Evolutionary conservation across 2,888 invertebrate species (phyloP), one percentile per base, ranked within the genome.

Genomic region (Dermolepida albohirtum): DNA sequence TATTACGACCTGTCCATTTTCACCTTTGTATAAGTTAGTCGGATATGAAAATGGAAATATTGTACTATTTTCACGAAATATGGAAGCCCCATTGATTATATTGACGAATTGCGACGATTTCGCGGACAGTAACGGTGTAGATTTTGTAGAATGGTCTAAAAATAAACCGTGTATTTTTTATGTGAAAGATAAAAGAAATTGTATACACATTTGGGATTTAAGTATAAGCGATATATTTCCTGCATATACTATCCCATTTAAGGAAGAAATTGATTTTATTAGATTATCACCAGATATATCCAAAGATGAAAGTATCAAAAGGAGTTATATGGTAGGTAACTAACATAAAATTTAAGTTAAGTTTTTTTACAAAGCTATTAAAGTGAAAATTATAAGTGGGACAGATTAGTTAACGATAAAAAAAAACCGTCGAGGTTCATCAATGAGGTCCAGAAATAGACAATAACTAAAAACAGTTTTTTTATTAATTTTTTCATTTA

Each of bases 131-230:
- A 76, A 76, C 5, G 77, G 78, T 10, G 80, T 87, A 39, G 82
- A 82, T 71, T 75, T 78, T 2, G 75, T 88, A 6, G 85, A 85
- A 73, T 87, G 87, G 87, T 87, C 87, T 0, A 81, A 79, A 59
- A 83, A 84, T 11, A 85, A 83, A 74, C 86, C 87, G 0, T 85
- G 85, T 67, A 81, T 84, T 16, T 81, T 88, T 74, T 87, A 85
- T 72, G 81, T 83, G 12, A 79, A 86, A 69, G 86, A 87, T 75
- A 75, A 77, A 22, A 73, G 67, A 43, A 84, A 81, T 73, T 84
- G 83, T 40, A 80, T 88, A 49, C 83, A 86, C 68, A 77, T 87
- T 41, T 88, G 88, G 87, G 83, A 88, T 77, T 78, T 88, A 70
- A 81, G 81, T 63, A 80, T 79, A 52, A 86, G 85, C 71, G 87